Base-by-base conservation (phyloP, 2,888 invertebrate species). In the Quadroppia sp. region DNA sequence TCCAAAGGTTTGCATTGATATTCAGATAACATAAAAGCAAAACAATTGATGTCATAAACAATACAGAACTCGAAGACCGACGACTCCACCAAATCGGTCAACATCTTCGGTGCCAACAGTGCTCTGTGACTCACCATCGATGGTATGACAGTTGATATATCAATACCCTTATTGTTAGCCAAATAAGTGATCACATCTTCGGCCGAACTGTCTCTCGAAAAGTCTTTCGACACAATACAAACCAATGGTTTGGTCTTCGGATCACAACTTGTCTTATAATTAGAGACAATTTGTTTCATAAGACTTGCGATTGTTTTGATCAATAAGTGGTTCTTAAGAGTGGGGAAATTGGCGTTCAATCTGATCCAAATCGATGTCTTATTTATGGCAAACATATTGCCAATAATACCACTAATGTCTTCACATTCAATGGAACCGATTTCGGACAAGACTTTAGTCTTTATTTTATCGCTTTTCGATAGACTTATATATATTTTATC, bases 21-120 rank as follows among this genome's bases (percentile, higher is more conserved):
- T 17, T 61, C 30, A 30, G 73, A 69, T 15, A 73, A 23, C 2
- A 73, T 30, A 4, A 73, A 30, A 32, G 25, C 25, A 50, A 36
- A 36, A 73, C 64, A 73, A 30, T 50, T 42, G 7, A 73, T 32
- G 48, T 32, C 30, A 30, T 13, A 40, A 3, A 73, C 53, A 3
- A 67, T 70, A 36, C 73, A 73, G 36, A 69, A 67, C 40, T 73
- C 69, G 20, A 73, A 36, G 20, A 69, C 20, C 20, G 73, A 67
- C 25, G 45, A 53, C 36, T 73, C 73, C 17, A 73, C 15, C 20
- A 67, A n/a, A 50, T 69, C 36, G n/a, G 67, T 69, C 4, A 67
- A 15, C 45, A 69, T 73, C 53, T 67, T 69, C 13, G 73, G 73
- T 9, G 73, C 50, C 42, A 73, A 45, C 13, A 73, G 40, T 48